Evolutionary conservation across 1,140 invertebrate genomes (phyloP), one percentile per base, ranked within the genome.

Genomic region (Cydia strobilella): DNA sequence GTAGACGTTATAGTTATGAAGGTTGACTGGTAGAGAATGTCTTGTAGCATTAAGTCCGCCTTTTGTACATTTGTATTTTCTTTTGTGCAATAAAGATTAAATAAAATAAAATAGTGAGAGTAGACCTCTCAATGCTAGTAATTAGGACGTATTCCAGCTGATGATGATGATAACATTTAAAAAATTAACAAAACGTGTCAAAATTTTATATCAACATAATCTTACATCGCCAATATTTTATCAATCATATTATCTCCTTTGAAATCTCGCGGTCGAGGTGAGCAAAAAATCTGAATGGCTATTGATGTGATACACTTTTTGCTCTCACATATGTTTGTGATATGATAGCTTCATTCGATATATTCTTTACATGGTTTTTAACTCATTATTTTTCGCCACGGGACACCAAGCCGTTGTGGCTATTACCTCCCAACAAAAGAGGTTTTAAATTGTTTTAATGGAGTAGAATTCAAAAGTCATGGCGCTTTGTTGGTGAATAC

Each of bases 401-500:
- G 90, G 90, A 86, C 62, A 82, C 82, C 88, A 75, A 45, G 74
- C 77, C 79, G 80, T 81, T 86, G 86, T 86, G 85, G 84, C 84
- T 86, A 85, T 80, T 83, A 81, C 76, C 72, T 82, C 72, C 75
- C 77, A 87, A 90, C 88, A 89, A 89, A 89, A 77, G 78, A 75
- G 74, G 78, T 82, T 82, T 82, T 91, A 90, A 92, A 91, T 90
- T 91, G 89, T 92, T 91, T 92, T 91, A 92, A 91, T 92, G 84
- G 84, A 85, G 27, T 65, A 80, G 80, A 90, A 89, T 86, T 77
- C 80, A 74, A 84, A 72, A 90, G 87, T 92, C 90, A 92, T 85
- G 84, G 75, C 77, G 79, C 78, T 83, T 91, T 92, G 87, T 89
- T 84, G 79, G 81, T 74, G 77, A 79, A 82, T 83, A 86, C 85